phyloP scores from a whole-genome alignment of 2,113 vertebrate genomes.

The Uropsilus gracilis region DNA sequence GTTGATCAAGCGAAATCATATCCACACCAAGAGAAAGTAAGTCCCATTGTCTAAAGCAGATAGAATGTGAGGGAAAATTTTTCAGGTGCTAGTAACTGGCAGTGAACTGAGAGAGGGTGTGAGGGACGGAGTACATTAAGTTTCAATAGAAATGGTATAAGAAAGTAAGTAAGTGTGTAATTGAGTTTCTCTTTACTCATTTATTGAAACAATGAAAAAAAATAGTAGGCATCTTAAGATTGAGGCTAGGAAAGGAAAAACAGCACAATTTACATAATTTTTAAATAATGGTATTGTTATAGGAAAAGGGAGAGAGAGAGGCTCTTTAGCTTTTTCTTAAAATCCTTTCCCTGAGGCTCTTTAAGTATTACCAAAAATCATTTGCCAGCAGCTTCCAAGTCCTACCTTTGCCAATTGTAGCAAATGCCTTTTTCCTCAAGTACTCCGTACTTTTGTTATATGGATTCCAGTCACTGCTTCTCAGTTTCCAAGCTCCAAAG shows the following conservation, averaged over 20 bases:
- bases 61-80: not conserved
- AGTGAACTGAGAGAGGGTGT: not conserved
- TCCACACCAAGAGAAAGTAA: not conserved
- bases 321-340: no score
- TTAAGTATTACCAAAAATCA: no score
- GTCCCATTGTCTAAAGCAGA: not conserved
- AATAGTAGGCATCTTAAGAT: not conserved
- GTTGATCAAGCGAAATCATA: not conserved
- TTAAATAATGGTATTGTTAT: not conserved
- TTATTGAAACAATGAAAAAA: constrained; percentile 10
- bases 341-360: no score
- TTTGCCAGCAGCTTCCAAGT: no score
- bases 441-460: no score
- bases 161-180: not conserved
- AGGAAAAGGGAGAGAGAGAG: no score
- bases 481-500: no score
- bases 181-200: not conserved
- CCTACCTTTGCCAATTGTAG: no score
- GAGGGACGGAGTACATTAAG: not conserved
- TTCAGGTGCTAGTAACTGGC: not conserved
- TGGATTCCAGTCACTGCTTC: no score
- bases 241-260: not conserved
- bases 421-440: no score
- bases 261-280: not conserved
- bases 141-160: not conserved